Evolutionary conservation across 2,797 vertebrate genomes (phyloP), one percentile per base, ranked within the genome.

Genomic region (Poecilia velifera): DNA sequence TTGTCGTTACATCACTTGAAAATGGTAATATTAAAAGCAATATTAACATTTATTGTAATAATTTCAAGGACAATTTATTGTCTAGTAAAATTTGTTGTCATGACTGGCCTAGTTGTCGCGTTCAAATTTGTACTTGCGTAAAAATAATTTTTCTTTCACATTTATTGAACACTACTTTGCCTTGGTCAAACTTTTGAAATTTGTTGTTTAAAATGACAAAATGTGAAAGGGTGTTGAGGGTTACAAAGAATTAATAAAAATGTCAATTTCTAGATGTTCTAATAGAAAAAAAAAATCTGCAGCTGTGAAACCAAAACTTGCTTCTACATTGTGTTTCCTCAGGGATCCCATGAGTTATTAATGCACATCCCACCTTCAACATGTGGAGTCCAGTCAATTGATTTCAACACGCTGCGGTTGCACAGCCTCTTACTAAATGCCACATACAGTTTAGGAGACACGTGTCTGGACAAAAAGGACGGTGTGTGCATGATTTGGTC

Each of bases 381-480:
- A 80, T 59, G 39, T 55, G 39, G 45, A 72, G 43, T 51, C 51
- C 41, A 41, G 7, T 45, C 49, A 34, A 25, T 55, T 75, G 25
- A 74, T 76, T 73, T n/a, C 71, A 51, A 28, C 47, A 49, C 59
- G 46, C 55, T 80, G 13, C 49, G 43, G 51, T 72, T 59, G 57
- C 28, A 31, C 78, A 36, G 79, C 76, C 7, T 79, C 39, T 66
- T 64, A 13, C n/a, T 64, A 78, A 80, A 86, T 76, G 82, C 79
- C 76, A 79, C 10, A 45, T 64, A 28, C 34, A 8, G 31, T 51
- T 64, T 51, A 12, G 68, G 53, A 57, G n/a, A 70, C 66, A 70
- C 59, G 45, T 71, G n/a, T 55, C 68, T 53, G 53, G 13, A 70
- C 16, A 76, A 31, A 25, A 28, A 9, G 57, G 73, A 76, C 71